Evolutionary conservation across 2,888 invertebrate genomes (phyloP), one percentile per base, ranked within the genome.

Genomic region (Pammene fasciana): DNA sequence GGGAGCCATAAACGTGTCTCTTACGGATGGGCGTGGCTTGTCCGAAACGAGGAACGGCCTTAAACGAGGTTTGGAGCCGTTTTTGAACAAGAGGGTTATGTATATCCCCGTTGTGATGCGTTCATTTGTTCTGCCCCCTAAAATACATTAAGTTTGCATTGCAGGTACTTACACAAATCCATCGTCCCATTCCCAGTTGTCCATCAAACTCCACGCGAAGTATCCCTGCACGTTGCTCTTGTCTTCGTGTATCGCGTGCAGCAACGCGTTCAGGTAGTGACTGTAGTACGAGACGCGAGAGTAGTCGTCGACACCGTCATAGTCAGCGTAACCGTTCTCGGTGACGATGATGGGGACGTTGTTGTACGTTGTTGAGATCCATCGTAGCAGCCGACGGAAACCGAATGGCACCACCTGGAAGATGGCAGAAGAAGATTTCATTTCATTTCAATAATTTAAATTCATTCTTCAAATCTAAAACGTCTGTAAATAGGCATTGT

Each of bases 181-280:
- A 67, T 94, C 93, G 70, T 94, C 93, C 97, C 97, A 97, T 86
- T 97, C 97, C 83, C 96, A 96, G 82, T 96, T 96, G 82, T 97
- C 97, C 94, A 97, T 94, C 59, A 97, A 86, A 79, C 96, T 96
- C 97, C 97, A 97, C 8, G 95, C 95, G 68, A 96, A 94, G 85
- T 97, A 97, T 0, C 95, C 96, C 26, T 88, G 86, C 4, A 96
- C 93, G 75, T 94, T 94, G 75, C 94, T 94, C 3, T 93, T 93
- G 82, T 95, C 95, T 74, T 94, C 93, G 50, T 92, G 85, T 2
- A 95, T 84, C 2, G 92, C 89, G 72, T 93, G 88, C 36, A 93
- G 82, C 7, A 94, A 72, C 0, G 92, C 89, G 72, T 91, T 90
- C 73, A 93, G 74, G 73, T 94, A 93, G 67, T 89, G 90, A 72